phyloP scores from a whole-genome alignment of 2,888 invertebrate genomes.

The Capitulum mitella region DNA sequence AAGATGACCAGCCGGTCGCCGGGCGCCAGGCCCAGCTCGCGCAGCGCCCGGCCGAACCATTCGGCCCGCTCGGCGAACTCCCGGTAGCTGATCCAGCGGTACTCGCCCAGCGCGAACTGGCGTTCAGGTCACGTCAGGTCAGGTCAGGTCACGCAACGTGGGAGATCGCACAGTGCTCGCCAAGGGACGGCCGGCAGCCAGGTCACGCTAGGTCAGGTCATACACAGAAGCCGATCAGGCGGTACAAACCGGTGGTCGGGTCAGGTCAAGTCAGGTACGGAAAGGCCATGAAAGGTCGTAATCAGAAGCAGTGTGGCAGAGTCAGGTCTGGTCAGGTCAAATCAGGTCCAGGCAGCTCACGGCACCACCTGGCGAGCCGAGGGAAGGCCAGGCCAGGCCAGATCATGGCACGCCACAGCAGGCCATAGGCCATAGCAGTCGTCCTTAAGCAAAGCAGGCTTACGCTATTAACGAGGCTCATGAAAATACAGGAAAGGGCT shows the following conservation, averaged over 20 bases:
- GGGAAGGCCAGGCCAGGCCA: neutral
- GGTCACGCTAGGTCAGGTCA: too few relatives aligned
- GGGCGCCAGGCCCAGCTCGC: constrained; percentile 65
- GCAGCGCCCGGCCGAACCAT: constrained; percentile 75
- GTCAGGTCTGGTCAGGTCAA: neutral
- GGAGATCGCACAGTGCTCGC: neutral
- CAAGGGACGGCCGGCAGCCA: too few relatives aligned
- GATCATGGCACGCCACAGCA: neutral
- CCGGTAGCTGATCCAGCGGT: constrained; percentile 76
- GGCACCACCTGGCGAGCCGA: neutral
- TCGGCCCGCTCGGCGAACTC: constrained; percentile 69
- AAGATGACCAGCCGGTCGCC: constrained; percentile 79
- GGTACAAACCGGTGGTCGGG: neutral
- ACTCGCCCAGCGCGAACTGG: constrained; percentile 85
- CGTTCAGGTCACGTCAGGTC: neutral
- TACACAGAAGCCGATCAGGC: neutral
- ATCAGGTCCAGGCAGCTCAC: neutral
- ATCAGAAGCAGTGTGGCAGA: too few relatives aligned
- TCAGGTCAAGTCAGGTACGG: neutral
- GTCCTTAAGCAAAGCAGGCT: too few relatives aligned
- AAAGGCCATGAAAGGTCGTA: too few relatives aligned
- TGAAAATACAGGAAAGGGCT: too few relatives aligned
- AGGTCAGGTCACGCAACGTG: neutral
- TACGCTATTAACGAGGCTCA: too few relatives aligned
- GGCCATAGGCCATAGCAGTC: too few relatives aligned